These are phyloP conservation scores for Amphiprion ocellaris DNA, from an alignment of 2,113 vertebrate species.

Conservation along the genomic window DNA sequence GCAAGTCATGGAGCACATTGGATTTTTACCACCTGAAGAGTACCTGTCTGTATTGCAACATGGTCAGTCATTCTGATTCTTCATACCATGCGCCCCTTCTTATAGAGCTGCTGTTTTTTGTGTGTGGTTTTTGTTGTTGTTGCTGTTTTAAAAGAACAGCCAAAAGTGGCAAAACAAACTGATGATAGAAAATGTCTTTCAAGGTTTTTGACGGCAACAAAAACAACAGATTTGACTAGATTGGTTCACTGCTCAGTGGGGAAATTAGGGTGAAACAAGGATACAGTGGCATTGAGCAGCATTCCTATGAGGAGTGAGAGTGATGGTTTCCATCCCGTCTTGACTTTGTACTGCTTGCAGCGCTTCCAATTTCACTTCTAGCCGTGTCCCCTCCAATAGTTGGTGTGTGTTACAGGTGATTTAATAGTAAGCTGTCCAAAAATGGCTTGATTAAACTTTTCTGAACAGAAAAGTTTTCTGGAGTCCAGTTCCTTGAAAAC, in stretches of 20 bases:
- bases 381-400: background rate
- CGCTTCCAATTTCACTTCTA: background rate
- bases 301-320: background rate
- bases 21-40: slow-evolving; percentile 51
- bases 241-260: slow-evolving; percentile 27
- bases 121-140: too few relatives aligned
- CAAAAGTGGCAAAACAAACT: slow-evolving; percentile 7
- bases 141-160: slow-evolving; percentile 12
- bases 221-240: slow-evolving; percentile 19
- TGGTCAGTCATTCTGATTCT: slow-evolving; percentile 44
- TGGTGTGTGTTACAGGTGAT: background rate
- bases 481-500: slow-evolving; percentile 15
- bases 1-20: slow-evolving; percentile 51
- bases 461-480: slow-evolving; percentile 14
- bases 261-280: background rate
- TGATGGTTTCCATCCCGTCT: slow-evolving; percentile 25
- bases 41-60: slow-evolving; percentile 28
- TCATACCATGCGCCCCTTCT: slow-evolving; percentile 12
- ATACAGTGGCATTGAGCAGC: background rate
- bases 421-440: slow-evolving; percentile 37
- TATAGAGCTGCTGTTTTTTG: slow-evolving; percentile 19
- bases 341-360: background rate
- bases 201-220: slow-evolving; percentile 18
- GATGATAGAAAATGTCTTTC: slow-evolving; percentile 32
- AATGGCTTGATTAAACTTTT: slow-evolving; percentile 17